These are phyloP conservation scores for Oncorhynchus tshawytscha DNA, from an alignment of 2,113 vertebrate species.

Conservation along the genomic window DNA sequence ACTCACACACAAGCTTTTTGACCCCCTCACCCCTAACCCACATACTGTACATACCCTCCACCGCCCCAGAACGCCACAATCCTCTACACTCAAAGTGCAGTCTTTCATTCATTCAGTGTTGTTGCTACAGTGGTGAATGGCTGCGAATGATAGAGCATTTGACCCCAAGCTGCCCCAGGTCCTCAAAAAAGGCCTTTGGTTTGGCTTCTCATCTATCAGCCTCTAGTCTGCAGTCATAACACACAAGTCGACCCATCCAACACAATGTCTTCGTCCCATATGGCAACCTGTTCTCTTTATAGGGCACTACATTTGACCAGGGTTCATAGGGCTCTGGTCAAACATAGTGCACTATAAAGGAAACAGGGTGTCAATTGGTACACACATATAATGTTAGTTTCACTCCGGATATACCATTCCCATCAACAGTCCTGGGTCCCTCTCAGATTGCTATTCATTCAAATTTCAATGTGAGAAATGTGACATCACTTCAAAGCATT, in stretches of 20 bases:
- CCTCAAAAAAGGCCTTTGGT: slow-evolving; percentile 49
- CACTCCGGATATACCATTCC: slow-evolving; percentile 47
- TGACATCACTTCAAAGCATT: slow-evolving; percentile 28
- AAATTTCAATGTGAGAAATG: slow-evolving; percentile 28
- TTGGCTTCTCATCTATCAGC: slow-evolving; percentile 54
- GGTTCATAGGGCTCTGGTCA: not conserved
- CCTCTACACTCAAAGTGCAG: slow-evolving; percentile 16
- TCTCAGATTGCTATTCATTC: slow-evolving; percentile 40
- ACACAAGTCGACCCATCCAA: slow-evolving; percentile 29
- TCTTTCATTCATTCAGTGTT: slow-evolving; percentile 18
- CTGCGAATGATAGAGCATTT: not conserved
- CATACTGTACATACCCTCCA: too few relatives aligned
- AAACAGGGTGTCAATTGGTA: not conserved
- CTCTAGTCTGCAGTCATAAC: slow-evolving; percentile 45
- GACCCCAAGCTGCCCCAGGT: slow-evolving; percentile 48
- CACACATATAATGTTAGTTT: slow-evolving; percentile 7
- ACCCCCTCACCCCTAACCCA: too few relatives aligned
- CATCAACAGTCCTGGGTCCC: slow-evolving; percentile 14
- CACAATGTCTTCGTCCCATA: slow-evolving; percentile 33
- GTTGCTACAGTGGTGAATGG: too few relatives aligned
- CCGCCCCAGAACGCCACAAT: too few relatives aligned
- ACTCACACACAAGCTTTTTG: too few relatives aligned
- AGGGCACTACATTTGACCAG: slow-evolving; percentile 4
- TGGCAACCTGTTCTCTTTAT: slow-evolving; percentile 24
- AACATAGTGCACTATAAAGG: slow-evolving; percentile 28